Base-by-base conservation (phyloP, 2,888 invertebrate species). In the Epinotia demarniana region DNA sequence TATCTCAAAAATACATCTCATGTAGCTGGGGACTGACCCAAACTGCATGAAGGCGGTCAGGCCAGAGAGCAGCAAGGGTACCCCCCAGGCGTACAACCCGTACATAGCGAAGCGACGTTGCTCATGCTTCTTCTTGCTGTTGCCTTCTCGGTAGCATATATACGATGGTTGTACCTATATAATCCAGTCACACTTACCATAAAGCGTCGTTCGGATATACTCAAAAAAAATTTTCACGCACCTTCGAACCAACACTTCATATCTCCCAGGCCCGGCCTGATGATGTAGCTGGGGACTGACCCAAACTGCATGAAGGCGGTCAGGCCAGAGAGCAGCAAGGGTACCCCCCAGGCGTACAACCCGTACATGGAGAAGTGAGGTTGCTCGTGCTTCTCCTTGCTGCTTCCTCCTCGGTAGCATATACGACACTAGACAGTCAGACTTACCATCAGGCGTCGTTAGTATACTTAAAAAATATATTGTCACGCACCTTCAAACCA, bases 71-170 rank as follows among this genome's bases (percentile, higher is more conserved):
- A 95, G 13, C 0, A 94, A 72, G 0, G 97, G 96, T 27, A 95
- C 88, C 0, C 96, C 96, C 96, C 96, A 96, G 0, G 96, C 96
- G 84, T 97, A 97, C 8, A 93, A 81, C 9, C 95, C 96, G 83
- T 97, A 97, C 68, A 95, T 83, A 0, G 95, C 82, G 82, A 97
- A 96, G 66, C 96, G 95, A 81, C 94, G 95, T 43, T 87, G 89
- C 81, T 96, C 91, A 12, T 94, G 93, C 3, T 94, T 92, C 81
- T 91, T 94, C 76, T 86, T 89, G 9, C 88, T 85, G 55, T 92
- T 87, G 27, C 91, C 90, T 1, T 92, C 92, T 12, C 93, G 94
- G 83, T 95, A 95, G 3, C 95, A 95, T 78, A 89, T 71, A 43
- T n/a, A 78, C 87, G 91, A 95, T 43, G 58, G n/a, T n/a, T n/a